Base-by-base conservation (phyloP, 2,888 invertebrate species). In the Stenodera caucasica region DNA sequence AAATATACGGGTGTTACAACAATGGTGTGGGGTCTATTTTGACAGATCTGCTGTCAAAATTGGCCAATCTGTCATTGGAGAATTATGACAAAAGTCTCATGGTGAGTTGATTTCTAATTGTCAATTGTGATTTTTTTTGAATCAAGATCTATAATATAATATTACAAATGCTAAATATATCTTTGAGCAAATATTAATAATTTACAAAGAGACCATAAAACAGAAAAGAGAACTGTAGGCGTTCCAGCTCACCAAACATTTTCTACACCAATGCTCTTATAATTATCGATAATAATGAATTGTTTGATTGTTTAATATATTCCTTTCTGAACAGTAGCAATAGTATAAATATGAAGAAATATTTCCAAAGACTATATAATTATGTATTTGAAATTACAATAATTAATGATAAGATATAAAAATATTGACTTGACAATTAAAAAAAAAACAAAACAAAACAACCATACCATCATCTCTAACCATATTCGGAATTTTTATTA, bases 311-410 rank as follows among this genome's bases (percentile, higher is more conserved):
- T 55, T 58, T 58, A 58, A 62, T 66, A 72, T 71, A 72, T 73
- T 75, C 74, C 75, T 74, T 26, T 4, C 67, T 65, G 71, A 75
- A 78, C 79, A 79, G 80, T 80, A 80, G 80, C 80, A 75, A 26
- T 26, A 78, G 78, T 77, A 78, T 78, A 78, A 26, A 78, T 78
- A 75, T 77, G 76, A 78, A 45, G 77, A 79, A 79, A 77, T 73
- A 72, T 75, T 70, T 45, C 71, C 66, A 63, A 67, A 72, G 75
- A 74, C 75, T 18, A 72, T 79, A 75, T 79, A 80, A 80, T 80
- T 80, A 80, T 77, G 79, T 75, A 79, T 79, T 79, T 78, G 74
- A 75, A 79, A 80, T 80, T 77, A 80, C 77, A 77, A 79, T 79
- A 76, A 79, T 79, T 79, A 79, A 77, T 26, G 74, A 77, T 71